Percentiles rank a stretch among this genome's conserved stretches.
phyloP scores from a whole-genome alignment of 2,888 invertebrate genomes.

The Lasioglossum lativentre region DNA sequence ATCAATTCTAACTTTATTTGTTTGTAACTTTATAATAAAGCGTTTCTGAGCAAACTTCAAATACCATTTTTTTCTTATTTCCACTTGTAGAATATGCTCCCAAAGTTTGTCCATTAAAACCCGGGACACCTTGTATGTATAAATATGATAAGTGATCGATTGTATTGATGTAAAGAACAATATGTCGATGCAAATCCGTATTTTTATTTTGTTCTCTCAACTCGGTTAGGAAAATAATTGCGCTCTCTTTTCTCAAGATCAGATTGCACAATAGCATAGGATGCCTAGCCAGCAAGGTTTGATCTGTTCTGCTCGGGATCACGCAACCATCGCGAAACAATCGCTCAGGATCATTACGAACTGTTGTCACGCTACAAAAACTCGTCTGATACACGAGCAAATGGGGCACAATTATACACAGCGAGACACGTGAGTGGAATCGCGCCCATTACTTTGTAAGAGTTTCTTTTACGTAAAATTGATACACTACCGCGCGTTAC shows the following conservation, averaged over 20 bases:
- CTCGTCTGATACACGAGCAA: background rate
- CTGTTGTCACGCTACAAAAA: background rate
- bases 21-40: no score
- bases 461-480: slow-evolving; percentile 7
- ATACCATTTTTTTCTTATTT: no score
- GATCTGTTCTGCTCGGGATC: background rate
- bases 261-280: background rate
- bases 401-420: background rate
- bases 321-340: slow-evolving; percentile 6
- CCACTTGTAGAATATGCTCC: no score
- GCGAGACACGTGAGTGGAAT: background rate
- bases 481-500: background rate
- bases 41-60: no score
- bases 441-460: background rate
- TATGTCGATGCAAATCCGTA: no score
- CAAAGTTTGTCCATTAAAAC: no score
- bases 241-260: background rate
- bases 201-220: no score
- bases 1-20: no score
- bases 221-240: background rate
- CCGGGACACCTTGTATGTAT: no score
- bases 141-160: no score
- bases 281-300: background rate
- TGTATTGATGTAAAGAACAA: no score
- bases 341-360: background rate